A percentile compares a stretch with the other conserved stretches of the same genome.
phyloP scores from a whole-genome alignment of 2,888 invertebrate genomes.

The Ischnus inquisitorius region DNA sequence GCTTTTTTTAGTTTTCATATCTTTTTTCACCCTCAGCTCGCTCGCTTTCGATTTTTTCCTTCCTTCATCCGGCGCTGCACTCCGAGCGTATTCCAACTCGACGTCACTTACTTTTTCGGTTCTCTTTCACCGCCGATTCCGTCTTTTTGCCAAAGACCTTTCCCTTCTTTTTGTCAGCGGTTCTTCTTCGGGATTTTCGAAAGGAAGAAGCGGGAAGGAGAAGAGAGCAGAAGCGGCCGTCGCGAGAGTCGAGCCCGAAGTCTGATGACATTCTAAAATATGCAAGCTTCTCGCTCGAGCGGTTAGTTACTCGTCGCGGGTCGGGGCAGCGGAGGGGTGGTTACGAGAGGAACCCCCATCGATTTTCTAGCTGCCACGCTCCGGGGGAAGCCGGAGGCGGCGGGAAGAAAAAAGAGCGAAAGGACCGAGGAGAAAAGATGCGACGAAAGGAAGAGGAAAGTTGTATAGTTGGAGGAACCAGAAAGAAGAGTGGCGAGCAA shows the following conservation, averaged over 20 bases:
- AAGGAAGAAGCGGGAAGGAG: constrained; percentile 15
- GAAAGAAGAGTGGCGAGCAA: constrained; percentile 4
- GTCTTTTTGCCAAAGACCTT: neutral
- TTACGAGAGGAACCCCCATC: constrained; percentile 42
- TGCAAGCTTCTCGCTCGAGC: constrained; percentile 72
- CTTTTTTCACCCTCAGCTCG: neutral
- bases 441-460: constrained; percentile 29
- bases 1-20: neutral
- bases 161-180: neutral
- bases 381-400: constrained; percentile 27
- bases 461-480: constrained; percentile 1
- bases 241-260: constrained; percentile 65
- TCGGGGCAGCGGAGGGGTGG: constrained; percentile 5
- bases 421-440: constrained; percentile 5
- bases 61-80: neutral
- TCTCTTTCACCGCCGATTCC: neutral
- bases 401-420: constrained; percentile 7
- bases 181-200: neutral
- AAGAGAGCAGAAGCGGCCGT: constrained; percentile 37
- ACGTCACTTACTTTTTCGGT: neutral
- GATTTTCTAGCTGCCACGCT: constrained; percentile 52
- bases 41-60: neutral
- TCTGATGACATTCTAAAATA: constrained; percentile 80
- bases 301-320: constrained; percentile 74
- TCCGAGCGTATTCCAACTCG: neutral